Conservation (phyloP, 2,888 invertebrate genomes). For the Acanthosepion pharaonis region DNA sequence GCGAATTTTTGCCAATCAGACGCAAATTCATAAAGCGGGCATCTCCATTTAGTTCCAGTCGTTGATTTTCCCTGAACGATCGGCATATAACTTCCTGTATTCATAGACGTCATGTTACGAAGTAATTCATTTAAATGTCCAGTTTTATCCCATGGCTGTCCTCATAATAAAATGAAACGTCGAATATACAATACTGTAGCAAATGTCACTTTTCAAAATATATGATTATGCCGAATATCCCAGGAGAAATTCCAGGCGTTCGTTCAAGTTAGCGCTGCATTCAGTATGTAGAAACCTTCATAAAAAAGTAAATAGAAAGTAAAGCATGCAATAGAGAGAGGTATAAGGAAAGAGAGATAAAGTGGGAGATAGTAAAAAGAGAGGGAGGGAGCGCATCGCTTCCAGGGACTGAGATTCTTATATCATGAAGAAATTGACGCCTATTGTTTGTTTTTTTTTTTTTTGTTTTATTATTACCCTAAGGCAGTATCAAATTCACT, state of each 20-base stretch:
- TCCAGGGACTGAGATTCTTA: background rate
- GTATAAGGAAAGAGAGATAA: background rate
- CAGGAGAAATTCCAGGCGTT: background rate
- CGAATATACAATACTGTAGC: background rate
- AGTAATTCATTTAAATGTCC: slow-evolving; percentile 20
- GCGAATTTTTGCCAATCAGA: background rate
- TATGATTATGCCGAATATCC: background rate
- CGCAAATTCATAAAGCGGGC: background rate
- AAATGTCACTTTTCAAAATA: slow-evolving; percentile 1
- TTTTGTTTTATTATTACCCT: no score
- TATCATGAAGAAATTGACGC: no score
- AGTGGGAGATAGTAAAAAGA: background rate
- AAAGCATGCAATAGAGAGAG: background rate
- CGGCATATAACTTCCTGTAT: background rate
- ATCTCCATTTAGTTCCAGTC: background rate
- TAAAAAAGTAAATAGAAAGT: background rate
- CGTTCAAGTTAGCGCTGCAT: background rate
- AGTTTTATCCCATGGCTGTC: slow-evolving; percentile 20
- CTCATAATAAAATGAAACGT: background rate
- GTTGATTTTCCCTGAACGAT: background rate
- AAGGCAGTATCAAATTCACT: no score
- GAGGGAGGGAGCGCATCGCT: rapidly evolving
- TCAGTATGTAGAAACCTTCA: background rate
- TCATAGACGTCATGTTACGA: background rate
- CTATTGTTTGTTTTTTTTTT: no score